Percentiles rank a stretch among this genome's conserved stretches.
phyloP scores from a whole-genome alignment of 1,140 invertebrate genomes.

The Drosophila bipectinata region DNA sequence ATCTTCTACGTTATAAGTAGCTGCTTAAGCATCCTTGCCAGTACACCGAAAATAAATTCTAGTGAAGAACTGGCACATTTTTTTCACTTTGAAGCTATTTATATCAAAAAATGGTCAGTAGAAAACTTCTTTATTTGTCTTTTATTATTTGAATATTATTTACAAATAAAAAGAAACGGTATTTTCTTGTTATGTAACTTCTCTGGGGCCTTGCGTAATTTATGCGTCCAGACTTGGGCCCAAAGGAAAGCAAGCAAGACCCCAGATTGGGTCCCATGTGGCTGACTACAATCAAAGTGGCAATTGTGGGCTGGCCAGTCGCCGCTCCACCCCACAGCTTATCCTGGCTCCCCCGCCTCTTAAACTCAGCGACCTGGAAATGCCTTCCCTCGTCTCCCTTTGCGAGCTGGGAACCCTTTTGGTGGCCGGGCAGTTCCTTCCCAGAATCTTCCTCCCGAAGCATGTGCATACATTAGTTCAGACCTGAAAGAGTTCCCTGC shows the following conservation, averaged over 20 bases:
- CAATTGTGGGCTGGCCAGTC: conserved; percentile 48
- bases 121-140: background rate
- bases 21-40: conserved; percentile 9
- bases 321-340: conserved; percentile 18
- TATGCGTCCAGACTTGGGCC: conserved; percentile 54
- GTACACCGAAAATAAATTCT: background rate
- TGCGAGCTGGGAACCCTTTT: conserved; percentile 57
- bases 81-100: background rate
- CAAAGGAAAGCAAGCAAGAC: conserved; percentile 32
- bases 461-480: conserved; percentile 52
- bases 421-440: conserved; percentile 18
- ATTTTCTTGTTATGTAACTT: conserved; percentile 13
- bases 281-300: conserved; percentile 76
- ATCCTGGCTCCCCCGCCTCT: conserved; percentile 41
- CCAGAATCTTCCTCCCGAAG: conserved; percentile 3
- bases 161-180: background rate
- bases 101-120: background rate
- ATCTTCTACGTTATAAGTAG: conserved; percentile 55
- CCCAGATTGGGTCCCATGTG: conserved; percentile 78
- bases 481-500: conserved; percentile 18
- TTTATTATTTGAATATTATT: background rate
- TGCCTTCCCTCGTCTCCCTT: conserved; percentile 16
- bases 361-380: conserved; percentile 74
- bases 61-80: background rate
- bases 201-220: conserved; percentile 49